Conservation (phyloP, 2,113 vertebrate species). For the Synchiropus splendidus region DNA sequence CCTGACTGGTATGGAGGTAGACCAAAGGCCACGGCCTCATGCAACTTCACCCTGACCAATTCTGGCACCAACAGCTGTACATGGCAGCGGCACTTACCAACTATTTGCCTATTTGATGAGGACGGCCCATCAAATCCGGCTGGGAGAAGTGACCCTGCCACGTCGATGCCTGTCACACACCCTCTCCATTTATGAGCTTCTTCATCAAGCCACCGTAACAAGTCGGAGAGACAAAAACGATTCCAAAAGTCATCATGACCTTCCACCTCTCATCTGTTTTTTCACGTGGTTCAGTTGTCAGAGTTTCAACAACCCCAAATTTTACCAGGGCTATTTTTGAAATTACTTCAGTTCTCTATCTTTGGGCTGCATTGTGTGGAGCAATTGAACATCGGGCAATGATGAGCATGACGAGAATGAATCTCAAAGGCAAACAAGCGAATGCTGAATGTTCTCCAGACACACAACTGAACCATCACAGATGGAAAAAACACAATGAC, state of each 20-base stretch:
- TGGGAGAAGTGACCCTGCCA: slow-evolving; percentile 46
- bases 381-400: slow-evolving; percentile 50
- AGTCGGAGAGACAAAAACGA: too few species aligned
- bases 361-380: slow-evolving; percentile 73
- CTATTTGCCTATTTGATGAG: too few species aligned
- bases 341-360: slow-evolving; percentile 76
- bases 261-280: slow-evolving; percentile 66
- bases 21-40: too few species aligned
- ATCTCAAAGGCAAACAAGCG: slow-evolving; percentile 54
- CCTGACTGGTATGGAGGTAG: too few species aligned
- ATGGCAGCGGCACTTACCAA: too few species aligned
- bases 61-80: too few species aligned
- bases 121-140: slow-evolving; percentile 10
- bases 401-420: slow-evolving; percentile 53
- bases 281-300: slow-evolving; percentile 81
- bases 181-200: slow-evolving; percentile 27
- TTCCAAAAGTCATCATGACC: slow-evolving; percentile 25
- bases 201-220: slow-evolving; percentile 25
- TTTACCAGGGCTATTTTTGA: background rate
- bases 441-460: slow-evolving; percentile 57
- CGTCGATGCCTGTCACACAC: slow-evolving; percentile 40
- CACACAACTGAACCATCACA: slow-evolving; percentile 75
- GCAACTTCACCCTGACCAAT: too few species aligned
- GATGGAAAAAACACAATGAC: slow-evolving; percentile 72
- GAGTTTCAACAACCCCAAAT: slow-evolving; percentile 57